Percentiles rank a stretch among this genome's conserved stretches.
These are phyloP conservation scores for Drosophila yooni DNA, from an alignment of 2,888 invertebrate genomes.

Conservation along the genomic window DNA sequence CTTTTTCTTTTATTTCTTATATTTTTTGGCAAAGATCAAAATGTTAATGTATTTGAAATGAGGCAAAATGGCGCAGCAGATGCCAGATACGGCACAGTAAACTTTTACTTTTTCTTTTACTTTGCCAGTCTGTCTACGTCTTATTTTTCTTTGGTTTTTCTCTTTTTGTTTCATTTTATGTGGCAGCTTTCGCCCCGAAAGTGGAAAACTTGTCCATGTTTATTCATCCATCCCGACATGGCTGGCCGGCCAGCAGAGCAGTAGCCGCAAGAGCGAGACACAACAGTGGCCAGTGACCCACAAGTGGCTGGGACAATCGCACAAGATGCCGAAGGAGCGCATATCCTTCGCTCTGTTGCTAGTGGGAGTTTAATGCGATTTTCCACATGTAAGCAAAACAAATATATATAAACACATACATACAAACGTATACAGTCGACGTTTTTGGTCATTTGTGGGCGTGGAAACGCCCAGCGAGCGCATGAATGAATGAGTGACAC, in stretches of 20 bases:
- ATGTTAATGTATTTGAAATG: slow-evolving; percentile 80
- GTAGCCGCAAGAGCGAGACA: slow-evolving; percentile 13
- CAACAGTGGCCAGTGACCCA: slow-evolving; percentile 37
- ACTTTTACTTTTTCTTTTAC: slow-evolving; percentile 50
- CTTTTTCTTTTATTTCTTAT: slow-evolving; percentile 2
- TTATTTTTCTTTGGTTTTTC: slow-evolving; percentile 13
- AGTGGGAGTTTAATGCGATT: slow-evolving; percentile 63
- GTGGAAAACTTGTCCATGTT: slow-evolving; percentile 72
- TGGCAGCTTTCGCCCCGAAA: slow-evolving; percentile 13
- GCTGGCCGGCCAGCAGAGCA: slow-evolving; percentile 30
- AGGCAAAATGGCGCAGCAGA: slow-evolving; percentile 51
- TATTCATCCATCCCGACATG: slow-evolving; percentile 72
- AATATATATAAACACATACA: neutral
- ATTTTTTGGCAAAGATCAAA: slow-evolving; percentile 67
- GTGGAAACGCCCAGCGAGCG: neutral
- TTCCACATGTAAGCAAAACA: slow-evolving; percentile 52
- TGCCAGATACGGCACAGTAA: slow-evolving; percentile 54
- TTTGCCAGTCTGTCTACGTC: slow-evolving; percentile 2
- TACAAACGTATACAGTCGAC: neutral
- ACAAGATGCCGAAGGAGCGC: slow-evolving; percentile 23
- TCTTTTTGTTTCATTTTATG: slow-evolving; percentile 14
- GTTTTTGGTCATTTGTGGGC: neutral
- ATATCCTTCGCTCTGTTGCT: slow-evolving; percentile 4
- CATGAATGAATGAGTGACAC: slow-evolving; percentile 22
- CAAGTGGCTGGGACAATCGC: slow-evolving; percentile 60